Evolutionary conservation across 2,888 invertebrate species (phyloP).

Genomic region (Hypomecis punctinalis): DNA sequence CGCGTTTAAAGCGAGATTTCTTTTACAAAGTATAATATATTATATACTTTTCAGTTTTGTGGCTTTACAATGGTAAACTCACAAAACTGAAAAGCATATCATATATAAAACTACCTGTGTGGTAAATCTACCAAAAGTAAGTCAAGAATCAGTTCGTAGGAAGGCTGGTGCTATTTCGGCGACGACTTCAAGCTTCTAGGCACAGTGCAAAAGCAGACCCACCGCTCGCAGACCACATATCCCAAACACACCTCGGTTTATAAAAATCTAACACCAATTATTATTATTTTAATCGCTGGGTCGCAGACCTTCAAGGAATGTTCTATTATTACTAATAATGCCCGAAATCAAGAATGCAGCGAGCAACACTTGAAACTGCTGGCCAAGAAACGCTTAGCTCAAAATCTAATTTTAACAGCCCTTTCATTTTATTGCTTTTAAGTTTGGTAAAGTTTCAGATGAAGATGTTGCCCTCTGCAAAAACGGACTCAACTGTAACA

Average conservation of each 20-base stretch:
- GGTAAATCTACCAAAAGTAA: background rate
- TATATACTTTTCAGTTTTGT: no score
- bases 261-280: constrained; percentile 76
- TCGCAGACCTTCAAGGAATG: constrained; percentile 57
- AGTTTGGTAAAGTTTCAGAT: background rate
- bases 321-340: constrained; percentile 15
- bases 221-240: constrained; percentile 76
- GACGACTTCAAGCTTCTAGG: constrained; percentile 48
- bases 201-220: constrained; percentile 57
- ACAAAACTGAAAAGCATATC: no score
- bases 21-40: no score
- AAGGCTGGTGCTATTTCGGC: constrained; percentile 30
- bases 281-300: constrained; percentile 55
- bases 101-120: background rate
- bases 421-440: background rate
- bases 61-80: no score
- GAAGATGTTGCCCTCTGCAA: constrained; percentile 14
- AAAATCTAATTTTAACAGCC: background rate
- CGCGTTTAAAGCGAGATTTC: background rate
- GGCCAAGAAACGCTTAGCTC: background rate
- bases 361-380: background rate
- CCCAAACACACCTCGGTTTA: constrained; percentile 78
- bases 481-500: constrained; percentile 26
- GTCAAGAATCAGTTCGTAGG: constrained; percentile 4
- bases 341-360: constrained; percentile 2